These are phyloP conservation scores for Spilarctia lutea DNA, from an alignment of 2,888 invertebrate genomes.

Conservation along the genomic window DNA sequence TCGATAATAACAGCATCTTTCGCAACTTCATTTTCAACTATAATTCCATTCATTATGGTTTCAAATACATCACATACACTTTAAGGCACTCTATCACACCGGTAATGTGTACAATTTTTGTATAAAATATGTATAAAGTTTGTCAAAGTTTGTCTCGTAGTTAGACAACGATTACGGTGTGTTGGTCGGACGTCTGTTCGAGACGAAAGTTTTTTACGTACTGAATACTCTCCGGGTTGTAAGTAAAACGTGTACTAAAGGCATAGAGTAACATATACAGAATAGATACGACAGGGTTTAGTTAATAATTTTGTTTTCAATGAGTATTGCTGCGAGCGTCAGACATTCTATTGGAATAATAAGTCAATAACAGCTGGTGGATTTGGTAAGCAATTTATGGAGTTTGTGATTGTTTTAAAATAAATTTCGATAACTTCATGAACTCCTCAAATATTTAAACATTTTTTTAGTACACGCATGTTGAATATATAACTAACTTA, in stretches of 20 bases:
- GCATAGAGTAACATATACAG: constrained; percentile 48
- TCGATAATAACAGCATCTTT: constrained; percentile 66
- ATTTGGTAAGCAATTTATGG: no score
- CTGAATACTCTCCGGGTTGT: constrained; percentile 28
- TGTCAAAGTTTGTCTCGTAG: constrained; percentile 50
- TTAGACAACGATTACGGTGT: constrained; percentile 27
- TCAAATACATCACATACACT: constrained; percentile 49
- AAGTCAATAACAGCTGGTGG: no score
- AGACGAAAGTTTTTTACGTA: constrained; percentile 30
- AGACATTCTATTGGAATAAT: neutral
- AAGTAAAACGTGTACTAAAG: constrained; percentile 45
- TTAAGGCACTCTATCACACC: constrained; percentile 51
- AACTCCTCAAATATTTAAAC: no score
- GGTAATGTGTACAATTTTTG: constrained; percentile 12
- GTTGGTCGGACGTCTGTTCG: constrained; percentile 28
- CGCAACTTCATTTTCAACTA: constrained; percentile 56
- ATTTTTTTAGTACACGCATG: no score
- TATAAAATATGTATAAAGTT: constrained; percentile 27
- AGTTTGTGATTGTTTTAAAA: no score
- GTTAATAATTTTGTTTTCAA: neutral
- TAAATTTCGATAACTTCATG: no score
- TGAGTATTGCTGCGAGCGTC: neutral
- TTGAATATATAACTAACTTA: no score
- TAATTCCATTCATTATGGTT: constrained; percentile 65
- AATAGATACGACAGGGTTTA: constrained; percentile 25